These are phyloP conservation scores for Salticus scenicus DNA, from an alignment of 2,888 invertebrate species.

Conservation along the genomic window DNA sequence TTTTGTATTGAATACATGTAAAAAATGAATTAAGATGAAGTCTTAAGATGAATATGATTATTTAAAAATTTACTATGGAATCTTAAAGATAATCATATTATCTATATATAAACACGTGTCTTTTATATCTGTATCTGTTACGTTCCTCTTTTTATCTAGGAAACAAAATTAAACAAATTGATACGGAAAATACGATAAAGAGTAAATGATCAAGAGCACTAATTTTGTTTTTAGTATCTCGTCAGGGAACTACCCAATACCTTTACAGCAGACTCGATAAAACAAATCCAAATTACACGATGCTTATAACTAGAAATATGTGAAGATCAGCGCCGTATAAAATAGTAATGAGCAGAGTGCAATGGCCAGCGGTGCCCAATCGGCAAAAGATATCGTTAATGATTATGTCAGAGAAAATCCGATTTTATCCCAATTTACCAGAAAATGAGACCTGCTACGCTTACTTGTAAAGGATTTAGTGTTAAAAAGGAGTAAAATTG, in stretches of 20 bases:
- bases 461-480: background rate
- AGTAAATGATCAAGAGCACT: background rate
- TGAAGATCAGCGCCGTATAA: constrained; percentile 12
- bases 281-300: constrained; percentile 38
- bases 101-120: no score
- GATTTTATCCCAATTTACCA: constrained; percentile 4
- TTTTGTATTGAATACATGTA: no score
- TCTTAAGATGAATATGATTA: no score
- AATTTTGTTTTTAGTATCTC: background rate
- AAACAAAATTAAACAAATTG: no score
- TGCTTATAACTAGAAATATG: constrained; percentile 28
- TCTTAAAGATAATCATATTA: no score
- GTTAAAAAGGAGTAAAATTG: no score
- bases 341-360: background rate
- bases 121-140: no score
- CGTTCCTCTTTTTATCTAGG: no score
- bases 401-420: constrained; percentile 7
- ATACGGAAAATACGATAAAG: no score
- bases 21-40: no score
- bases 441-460: background rate
- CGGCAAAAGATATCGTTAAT: background rate
- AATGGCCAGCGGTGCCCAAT: background rate
- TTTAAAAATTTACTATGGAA: no score
- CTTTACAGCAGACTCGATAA: constrained; percentile 4
- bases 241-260: background rate